Evolutionary conservation across 1,140 invertebrate species (phyloP), one percentile per base, ranked within the genome.

Genomic region (Bombus picipes): DNA sequence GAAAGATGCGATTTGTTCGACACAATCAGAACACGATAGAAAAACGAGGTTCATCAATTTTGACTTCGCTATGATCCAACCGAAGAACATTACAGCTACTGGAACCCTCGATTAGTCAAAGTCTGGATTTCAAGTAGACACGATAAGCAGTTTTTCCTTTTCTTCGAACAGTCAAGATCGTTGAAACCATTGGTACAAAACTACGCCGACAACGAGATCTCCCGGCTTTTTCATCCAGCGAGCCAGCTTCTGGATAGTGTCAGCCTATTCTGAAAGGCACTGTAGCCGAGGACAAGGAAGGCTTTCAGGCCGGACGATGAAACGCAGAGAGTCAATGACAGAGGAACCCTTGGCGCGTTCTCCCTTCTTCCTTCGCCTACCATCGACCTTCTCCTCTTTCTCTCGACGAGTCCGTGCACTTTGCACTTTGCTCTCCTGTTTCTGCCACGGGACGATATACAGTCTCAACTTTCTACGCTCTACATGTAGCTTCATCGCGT

Each of bases 271-370:
- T 76, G 72, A 77, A 83, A 73, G 72, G 47, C 43, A 83, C 85
- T 83, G 73, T 59, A 70, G 43, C 53, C n/a, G 72, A 86, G 39
- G 37, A 86, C 77, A 90, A 87, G 80, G 86, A 87, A 88, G 83
- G 88, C 88, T 88, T 90, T 90, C 86, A 89, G 76, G 71, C 53
- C 73, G 37, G 71, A 75, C 59, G 84, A 81, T 74, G 57, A 75
- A 75, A 62, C 41, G 41, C 78, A 47, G 66, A 41, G 71, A 85
- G 78, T 81, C 84, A 68, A 81, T 81, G 84, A 85, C 84, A 80
- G 84, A 74, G 32, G 71, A 22, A 68, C 78, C 84, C 84, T 74
- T 85, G 41, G 43, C 77, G 12, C 32, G 57, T 73, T 28, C 41
- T 47, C 9, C 9, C 72, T 18, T n/a, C 28, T 47, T 32, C 12